Evolutionary conservation across 2,113 vertebrate genomes (phyloP), one percentile per base, ranked within the genome.

Genomic region (Cygnus atratus): DNA sequence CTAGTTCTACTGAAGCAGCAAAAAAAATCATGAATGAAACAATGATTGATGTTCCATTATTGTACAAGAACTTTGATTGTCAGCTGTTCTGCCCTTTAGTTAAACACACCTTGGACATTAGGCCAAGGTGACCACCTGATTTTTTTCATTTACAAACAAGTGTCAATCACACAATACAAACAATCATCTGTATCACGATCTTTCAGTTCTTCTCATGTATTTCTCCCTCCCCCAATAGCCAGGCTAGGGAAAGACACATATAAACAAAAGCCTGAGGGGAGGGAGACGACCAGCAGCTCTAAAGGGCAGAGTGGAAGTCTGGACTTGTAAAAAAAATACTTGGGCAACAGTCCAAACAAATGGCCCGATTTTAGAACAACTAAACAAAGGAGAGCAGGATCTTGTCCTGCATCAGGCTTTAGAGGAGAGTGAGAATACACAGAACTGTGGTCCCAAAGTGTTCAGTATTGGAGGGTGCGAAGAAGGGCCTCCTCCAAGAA

Each of bases 281-380:
- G 85, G 80, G 43, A 52, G 28, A 17, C 1, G 43, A 54, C 39
- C 4, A 82, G 87, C 84, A 93, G 61, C 31, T 95, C 84, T 92
- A 77, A 87, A 93, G 79, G 83, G 86, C 88, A 93, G 57, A 92
- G 70, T 82, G 87, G 78, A 82, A 97, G 87, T 48, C 91, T 79
- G 95, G 80, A 81, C 88, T 95, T 92, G 80, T 89, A 37, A 37
- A 81, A 89, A 89, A 96, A 96, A 78, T 68, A 70, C 70, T 88
- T 44, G 70, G 91, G 92, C 95, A 93, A 10, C 20, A 33, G 70
- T 68, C 95, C 95, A 97, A 93, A 43, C 1, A 0, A 68, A 96
- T 87, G 48, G 66, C 89, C 54, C 17, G 1, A 41, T 71, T 81
- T 58, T 33, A 84, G 68, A 95, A 91, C 14, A 92, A 25, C 72